Evolutionary conservation across 2,888 invertebrate genomes (phyloP).

Genomic region (Microplitis deprimator): DNA sequence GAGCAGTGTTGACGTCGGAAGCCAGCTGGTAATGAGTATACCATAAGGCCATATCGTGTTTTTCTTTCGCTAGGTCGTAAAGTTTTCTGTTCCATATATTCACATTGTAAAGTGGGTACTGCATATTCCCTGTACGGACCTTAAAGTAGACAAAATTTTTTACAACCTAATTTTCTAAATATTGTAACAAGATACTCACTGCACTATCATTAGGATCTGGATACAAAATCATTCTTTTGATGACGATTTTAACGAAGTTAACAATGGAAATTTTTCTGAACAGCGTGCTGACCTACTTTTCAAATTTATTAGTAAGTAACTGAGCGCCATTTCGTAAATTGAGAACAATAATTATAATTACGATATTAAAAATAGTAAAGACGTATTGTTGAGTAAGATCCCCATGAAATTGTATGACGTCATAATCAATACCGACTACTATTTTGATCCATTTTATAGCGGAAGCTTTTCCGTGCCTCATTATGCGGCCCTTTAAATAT

Average conservation of each 20-base stretch:
- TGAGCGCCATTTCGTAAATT: too few species aligned
- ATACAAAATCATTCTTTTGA: constrained; percentile 26
- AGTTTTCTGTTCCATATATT: constrained; percentile 30
- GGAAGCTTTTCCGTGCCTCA: background rate
- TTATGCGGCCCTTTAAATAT: background rate
- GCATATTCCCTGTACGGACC: constrained; percentile 11
- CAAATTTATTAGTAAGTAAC: background rate
- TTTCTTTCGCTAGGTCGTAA: constrained; percentile 14
- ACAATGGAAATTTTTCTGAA: constrained; percentile 23
- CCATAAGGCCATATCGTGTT: constrained; percentile 35
- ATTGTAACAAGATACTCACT: constrained; percentile 13
- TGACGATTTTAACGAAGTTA: constrained; percentile 5
- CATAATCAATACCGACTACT: constrained; percentile 30
- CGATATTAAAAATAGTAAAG: constrained; percentile 33
- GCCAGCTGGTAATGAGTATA: constrained; percentile 22
- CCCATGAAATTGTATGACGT: constrained; percentile 30
- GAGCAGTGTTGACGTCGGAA: constrained; percentile 13
- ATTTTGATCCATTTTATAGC: constrained; percentile 23
- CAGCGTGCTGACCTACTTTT: constrained; percentile 27
- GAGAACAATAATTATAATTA: background rate
- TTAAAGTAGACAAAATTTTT: background rate
- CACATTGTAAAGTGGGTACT: constrained; percentile 26
- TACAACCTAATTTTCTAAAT: background rate
- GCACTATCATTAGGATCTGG: constrained; percentile 21
- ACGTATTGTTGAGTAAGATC: constrained; percentile 28